Evolutionary conservation across 2,888 invertebrate species (phyloP), one percentile per base, ranked within the genome.

Genomic region (Acanthoscelides obtectus): DNA sequence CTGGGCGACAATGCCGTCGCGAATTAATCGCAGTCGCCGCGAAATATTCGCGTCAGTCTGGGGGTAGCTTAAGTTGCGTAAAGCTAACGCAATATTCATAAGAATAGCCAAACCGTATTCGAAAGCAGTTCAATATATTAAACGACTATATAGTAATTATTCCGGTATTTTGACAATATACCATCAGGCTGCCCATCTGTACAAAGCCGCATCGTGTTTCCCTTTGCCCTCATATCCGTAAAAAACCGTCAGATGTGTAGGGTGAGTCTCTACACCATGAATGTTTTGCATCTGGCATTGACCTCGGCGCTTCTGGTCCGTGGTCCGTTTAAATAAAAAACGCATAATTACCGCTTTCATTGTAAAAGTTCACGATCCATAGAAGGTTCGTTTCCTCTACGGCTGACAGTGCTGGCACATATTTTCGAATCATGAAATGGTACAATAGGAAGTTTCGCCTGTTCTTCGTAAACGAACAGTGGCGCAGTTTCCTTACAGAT

Each of bases 361-460:
- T 73, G 73, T 73, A 72, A 72, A 70, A 73, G 70, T 67, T 69
- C 73, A 73, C 69, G 69, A 67, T 65, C 70, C 73, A 69, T 73
- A 71, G 67, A 67, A 66, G 69, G 72, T 68, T 64, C 65, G 72
- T 72, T 72, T 70, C 69, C 66, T 69, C 45, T 45, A 12, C 45
- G 17, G 45, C 45, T 45, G 45, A 17, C 45, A 12, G 12, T 1
- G 45, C 45, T 45, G 45, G 45, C 45, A 45, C 45, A 45, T 45
- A 45, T 45, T 45, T 45, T 45, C 45, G 45, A 45, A 45, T 45
- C 45, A 45, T 45, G 3, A 45, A 45, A 45, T 45, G 45, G 45
- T 45, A 45, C 45, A 6, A 45, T 17, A 45, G 45, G 45, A 45
- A 45, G 45, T 45, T 45, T 45, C 45, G 45, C 17, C 45, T 12